These are phyloP conservation scores for Sicus ferrugineus DNA, from an alignment of 2,888 invertebrate genomes.

Conservation along the genomic window DNA sequence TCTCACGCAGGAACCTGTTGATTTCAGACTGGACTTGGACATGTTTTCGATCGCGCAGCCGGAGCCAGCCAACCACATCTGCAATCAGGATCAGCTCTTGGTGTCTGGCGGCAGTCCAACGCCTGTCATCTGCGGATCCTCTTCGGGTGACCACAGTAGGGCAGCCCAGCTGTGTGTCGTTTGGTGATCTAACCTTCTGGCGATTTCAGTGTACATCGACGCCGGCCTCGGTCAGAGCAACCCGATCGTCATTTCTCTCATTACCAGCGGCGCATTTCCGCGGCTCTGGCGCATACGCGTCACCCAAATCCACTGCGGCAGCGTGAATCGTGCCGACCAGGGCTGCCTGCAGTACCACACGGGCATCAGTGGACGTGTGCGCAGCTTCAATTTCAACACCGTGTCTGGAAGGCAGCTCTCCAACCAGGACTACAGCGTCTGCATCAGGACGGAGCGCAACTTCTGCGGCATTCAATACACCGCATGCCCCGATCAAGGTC, in stretches of 20 bases:
- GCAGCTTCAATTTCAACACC: constrained; percentile 85
- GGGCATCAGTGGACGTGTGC: constrained; percentile 81
- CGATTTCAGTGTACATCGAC: constrained; percentile 79
- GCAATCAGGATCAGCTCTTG: constrained; percentile 85
- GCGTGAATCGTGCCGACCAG: constrained; percentile 69
- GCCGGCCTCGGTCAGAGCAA: constrained; percentile 74
- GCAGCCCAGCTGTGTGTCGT: background rate
- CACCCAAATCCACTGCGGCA: constrained; percentile 81
- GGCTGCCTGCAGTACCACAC: constrained; percentile 63
- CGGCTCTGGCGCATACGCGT: constrained; percentile 84
- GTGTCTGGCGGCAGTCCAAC: constrained; percentile 83
- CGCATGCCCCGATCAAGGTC: constrained; percentile 76
- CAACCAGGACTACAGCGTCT: constrained; percentile 89
- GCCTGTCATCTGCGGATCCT: constrained; percentile 82
- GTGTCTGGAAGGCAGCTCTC: constrained; percentile 79
- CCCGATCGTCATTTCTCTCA: constrained; percentile 81
- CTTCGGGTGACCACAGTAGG: constrained; percentile 82
- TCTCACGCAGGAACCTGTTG: too few relatives aligned
- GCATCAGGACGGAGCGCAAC: constrained; percentile 83
- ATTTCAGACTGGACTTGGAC: constrained; percentile 76
- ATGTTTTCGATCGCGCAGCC: constrained; percentile 80
- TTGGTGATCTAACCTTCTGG: background rate
- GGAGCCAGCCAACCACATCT: constrained; percentile 78
- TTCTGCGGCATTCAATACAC: constrained; percentile 88
- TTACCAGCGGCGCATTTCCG: constrained; percentile 80